A percentile compares a stretch with the other conserved stretches of the same genome.
phyloP scores from a whole-genome alignment of 2,888 invertebrate species.

The Drosophila quinaria region DNA sequence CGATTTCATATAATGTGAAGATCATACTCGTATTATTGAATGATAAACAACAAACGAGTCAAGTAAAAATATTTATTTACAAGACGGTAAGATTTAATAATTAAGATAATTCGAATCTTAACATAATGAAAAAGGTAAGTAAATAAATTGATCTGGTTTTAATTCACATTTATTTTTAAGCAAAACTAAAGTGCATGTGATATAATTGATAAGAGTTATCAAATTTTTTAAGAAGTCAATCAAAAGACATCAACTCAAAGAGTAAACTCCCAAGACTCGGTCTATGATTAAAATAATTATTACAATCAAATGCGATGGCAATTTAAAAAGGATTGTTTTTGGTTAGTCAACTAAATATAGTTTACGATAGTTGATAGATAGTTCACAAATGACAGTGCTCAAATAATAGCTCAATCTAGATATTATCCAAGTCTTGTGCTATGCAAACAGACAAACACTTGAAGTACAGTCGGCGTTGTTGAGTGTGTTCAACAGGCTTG shows the following conservation, averaged over 20 bases:
- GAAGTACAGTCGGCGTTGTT: constrained; percentile 15
- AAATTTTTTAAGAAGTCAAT: not conserved
- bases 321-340: constrained; percentile 4
- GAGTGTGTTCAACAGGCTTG: constrained; percentile 15
- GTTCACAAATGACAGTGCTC: not conserved
- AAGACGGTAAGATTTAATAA: too few species aligned
- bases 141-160: too few species aligned
- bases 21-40: constrained; percentile 7
- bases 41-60: not conserved
- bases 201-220: too few species aligned
- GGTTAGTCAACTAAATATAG: constrained; percentile 1
- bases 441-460: constrained; percentile 10
- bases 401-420: constrained; percentile 17
- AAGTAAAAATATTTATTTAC: not conserved
- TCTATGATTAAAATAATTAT: constrained; percentile 17
- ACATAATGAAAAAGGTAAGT: too few species aligned
- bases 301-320: constrained; percentile 13
- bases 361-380: not conserved
- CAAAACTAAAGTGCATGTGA: too few species aligned
- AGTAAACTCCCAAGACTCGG: not conserved
- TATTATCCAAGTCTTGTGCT: constrained; percentile 6
- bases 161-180: too few species aligned
- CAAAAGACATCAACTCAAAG: too few species aligned
- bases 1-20: constrained; percentile 8
- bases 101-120: too few species aligned